Evolutionary conservation across 2,797 vertebrate species (phyloP).

Genomic region (Synaphobranchus kaupii): DNA sequence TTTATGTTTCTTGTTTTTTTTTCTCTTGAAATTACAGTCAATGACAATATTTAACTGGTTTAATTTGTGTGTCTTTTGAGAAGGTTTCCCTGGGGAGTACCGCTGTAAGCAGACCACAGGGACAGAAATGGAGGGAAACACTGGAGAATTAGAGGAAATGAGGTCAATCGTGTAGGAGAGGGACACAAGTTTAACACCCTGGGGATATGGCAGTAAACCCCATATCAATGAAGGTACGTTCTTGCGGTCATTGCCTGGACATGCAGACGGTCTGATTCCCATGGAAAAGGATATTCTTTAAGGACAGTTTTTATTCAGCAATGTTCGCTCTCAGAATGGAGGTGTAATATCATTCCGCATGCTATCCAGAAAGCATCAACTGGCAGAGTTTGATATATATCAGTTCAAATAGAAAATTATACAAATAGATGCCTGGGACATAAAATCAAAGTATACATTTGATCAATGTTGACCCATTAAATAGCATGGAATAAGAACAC

Average conservation of each 20-base stretch:
- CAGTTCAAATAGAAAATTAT: neutral
- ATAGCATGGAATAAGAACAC: neutral
- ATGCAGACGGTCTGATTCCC: neutral
- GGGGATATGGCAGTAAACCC: neutral
- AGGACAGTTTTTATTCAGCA: neutral
- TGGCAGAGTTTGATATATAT: neutral
- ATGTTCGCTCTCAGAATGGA: neutral
- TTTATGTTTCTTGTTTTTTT: neutral
- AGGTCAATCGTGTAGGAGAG: constrained; percentile 11
- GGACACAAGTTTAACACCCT: constrained; percentile 9
- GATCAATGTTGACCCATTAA: neutral
- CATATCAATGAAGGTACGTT: neutral
- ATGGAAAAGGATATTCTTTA: neutral
- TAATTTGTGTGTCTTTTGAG: neutral
- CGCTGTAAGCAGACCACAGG: neutral
- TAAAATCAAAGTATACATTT: neutral
- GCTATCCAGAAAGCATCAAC: neutral
- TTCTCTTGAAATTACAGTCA: neutral
- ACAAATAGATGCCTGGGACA: neutral
- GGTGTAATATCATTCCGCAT: neutral
- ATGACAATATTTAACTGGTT: neutral
- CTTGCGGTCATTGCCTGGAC: neutral
- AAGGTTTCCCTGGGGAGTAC: neutral
- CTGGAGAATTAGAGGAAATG: neutral
- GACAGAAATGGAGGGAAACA: constrained; percentile 14